These are phyloP conservation scores for Stenurella melanura DNA, from an alignment of 2,888 invertebrate genomes.

Conservation along the genomic window DNA sequence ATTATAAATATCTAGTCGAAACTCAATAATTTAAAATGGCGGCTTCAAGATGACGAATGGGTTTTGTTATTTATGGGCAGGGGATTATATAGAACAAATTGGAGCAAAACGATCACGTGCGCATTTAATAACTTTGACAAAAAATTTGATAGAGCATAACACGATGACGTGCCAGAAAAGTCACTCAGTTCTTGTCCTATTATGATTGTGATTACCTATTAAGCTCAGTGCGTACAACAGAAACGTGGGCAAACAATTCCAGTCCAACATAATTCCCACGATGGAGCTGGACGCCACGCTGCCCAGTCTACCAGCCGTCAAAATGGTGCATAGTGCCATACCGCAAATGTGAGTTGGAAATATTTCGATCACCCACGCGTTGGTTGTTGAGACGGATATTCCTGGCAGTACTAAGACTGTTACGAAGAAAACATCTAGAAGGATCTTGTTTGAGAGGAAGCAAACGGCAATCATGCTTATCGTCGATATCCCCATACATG, in stretches of 20 bases:
- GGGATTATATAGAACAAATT: too few relatives aligned
- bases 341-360: slow-evolving; percentile 51
- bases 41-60: too few relatives aligned
- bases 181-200: too few relatives aligned
- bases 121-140: too few relatives aligned
- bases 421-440: slow-evolving; percentile 61
- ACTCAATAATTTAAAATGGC: too few relatives aligned
- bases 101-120: too few relatives aligned
- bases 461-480: slow-evolving; percentile 46
- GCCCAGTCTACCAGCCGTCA: slow-evolving; percentile 47
- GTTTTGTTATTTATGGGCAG: too few relatives aligned
- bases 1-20: too few relatives aligned
- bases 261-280: slow-evolving; percentile 51
- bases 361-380: slow-evolving; percentile 52
- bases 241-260: slow-evolving; percentile 50
- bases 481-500: slow-evolving; percentile 51
- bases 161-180: too few relatives aligned
- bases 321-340: slow-evolving; percentile 47
- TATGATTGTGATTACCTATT: slow-evolving; percentile 43
- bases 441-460: slow-evolving; percentile 53
- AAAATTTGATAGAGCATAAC: too few relatives aligned
- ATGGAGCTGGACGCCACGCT: slow-evolving; percentile 52
- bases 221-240: slow-evolving; percentile 45
- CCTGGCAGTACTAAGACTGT: slow-evolving; percentile 59
- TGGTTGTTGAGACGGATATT: slow-evolving; percentile 60